These are phyloP conservation scores for Lophura swinhoii DNA, from an alignment of 2,797 vertebrate genomes.

Conservation along the genomic window DNA sequence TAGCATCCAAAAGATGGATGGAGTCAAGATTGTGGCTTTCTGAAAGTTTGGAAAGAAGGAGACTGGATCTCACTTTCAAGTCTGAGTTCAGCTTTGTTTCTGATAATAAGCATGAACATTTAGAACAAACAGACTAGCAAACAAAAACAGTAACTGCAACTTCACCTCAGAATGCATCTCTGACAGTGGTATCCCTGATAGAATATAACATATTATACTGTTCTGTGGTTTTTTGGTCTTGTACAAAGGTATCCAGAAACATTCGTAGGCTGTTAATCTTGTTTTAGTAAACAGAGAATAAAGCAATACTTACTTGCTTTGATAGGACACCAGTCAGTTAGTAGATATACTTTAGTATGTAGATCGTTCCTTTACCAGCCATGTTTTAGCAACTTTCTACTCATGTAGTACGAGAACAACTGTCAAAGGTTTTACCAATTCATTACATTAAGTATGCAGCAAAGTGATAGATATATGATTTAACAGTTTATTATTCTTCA, in stretches of 20 bases:
- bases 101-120: background rate
- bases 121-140: background rate
- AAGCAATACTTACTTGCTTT: background rate
- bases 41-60: background rate
- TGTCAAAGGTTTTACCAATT: conserved; percentile 29
- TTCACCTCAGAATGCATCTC: background rate
- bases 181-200: background rate
- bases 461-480: conserved; percentile 60
- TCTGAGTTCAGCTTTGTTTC: background rate
- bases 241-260: background rate
- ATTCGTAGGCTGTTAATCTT: background rate
- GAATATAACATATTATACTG: background rate
- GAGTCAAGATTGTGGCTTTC: background rate
- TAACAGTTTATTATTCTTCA: conserved; percentile 65
- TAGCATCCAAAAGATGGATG: background rate
- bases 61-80: background rate
- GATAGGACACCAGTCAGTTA: background rate
- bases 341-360: background rate
- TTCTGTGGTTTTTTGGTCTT: background rate
- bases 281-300: background rate
- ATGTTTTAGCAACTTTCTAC: background rate
- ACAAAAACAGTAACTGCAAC: background rate
- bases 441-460: conserved; percentile 19
- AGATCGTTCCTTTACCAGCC: background rate
- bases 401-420: background rate